A percentile compares a stretch with the other conserved stretches of the same genome.
Evolutionary conservation across 2,113 vertebrate species (phyloP).

Genomic region (Caloenas nicobarica): DNA sequence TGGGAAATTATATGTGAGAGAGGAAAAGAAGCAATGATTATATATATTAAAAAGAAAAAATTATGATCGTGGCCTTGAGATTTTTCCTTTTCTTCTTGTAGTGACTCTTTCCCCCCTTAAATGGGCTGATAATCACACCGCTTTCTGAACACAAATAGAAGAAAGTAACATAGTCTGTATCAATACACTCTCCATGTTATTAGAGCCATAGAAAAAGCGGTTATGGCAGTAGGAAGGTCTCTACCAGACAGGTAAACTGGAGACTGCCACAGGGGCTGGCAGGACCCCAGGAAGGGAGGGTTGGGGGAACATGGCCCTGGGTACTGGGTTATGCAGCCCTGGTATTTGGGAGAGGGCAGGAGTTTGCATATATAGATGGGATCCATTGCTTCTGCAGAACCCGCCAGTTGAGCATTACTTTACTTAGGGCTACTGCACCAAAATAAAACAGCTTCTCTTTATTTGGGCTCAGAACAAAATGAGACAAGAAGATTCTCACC

Average conservation of each 20-base stretch:
- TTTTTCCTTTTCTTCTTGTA: neutral
- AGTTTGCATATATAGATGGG: neutral
- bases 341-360: neutral
- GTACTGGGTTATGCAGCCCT: neutral
- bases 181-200: neutral
- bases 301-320: neutral
- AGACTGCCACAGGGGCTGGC: neutral
- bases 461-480: neutral
- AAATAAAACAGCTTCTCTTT: neutral
- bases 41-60: neutral
- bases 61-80: neutral
- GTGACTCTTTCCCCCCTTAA: neutral
- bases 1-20: neutral
- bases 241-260: neutral
- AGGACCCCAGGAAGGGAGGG: neutral
- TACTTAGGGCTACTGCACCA: neutral
- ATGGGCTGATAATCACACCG: neutral
- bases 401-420: neutral
- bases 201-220: neutral
- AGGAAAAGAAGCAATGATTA: neutral
- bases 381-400: neutral
- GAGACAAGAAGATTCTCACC: neutral
- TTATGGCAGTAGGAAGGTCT: neutral
- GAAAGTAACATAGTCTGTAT: neutral
- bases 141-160: neutral